Percentiles rank a stretch among this genome's conserved stretches.
These are phyloP conservation scores for Pelodiscus sinensis DNA, from an alignment of 2,113 vertebrate genomes.

Conservation along the genomic window DNA sequence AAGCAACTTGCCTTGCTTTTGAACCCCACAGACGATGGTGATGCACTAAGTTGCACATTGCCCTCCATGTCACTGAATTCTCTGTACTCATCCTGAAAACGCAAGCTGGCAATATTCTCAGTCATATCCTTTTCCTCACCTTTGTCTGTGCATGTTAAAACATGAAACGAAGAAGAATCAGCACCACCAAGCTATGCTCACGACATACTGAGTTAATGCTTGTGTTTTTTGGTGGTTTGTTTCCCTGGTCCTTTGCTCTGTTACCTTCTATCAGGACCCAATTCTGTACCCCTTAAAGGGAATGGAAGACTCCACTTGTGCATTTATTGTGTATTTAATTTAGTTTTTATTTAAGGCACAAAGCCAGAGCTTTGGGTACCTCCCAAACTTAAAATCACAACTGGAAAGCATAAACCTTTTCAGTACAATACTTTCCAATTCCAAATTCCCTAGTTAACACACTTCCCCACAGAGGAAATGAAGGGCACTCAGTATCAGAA, in stretches of 20 bases:
- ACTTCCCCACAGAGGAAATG: not conserved
- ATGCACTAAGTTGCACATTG: conserved; percentile 2
- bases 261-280: not conserved
- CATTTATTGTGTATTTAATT: not conserved
- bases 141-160: not conserved
- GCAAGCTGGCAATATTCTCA: not conserved
- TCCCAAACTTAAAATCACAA: not conserved
- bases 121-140: not conserved
- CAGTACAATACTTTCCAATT: not conserved
- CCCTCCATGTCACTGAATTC: not conserved
- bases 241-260: not conserved
- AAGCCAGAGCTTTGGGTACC: not conserved
- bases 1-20: not conserved
- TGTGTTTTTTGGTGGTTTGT: not conserved
- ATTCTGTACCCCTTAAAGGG: not conserved
- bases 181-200: not conserved
- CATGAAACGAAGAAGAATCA: not conserved
- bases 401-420: not conserved
- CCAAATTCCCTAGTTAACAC: not conserved
- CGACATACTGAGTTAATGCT: not conserved
- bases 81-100: not conserved
- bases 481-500: not conserved
- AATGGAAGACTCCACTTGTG: not conserved
- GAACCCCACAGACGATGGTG: not conserved
- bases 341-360: not conserved